Evolutionary conservation across 64 coral and sea anemone genomes (phyloP).

Genomic region (Orbicella faveolata): DNA sequence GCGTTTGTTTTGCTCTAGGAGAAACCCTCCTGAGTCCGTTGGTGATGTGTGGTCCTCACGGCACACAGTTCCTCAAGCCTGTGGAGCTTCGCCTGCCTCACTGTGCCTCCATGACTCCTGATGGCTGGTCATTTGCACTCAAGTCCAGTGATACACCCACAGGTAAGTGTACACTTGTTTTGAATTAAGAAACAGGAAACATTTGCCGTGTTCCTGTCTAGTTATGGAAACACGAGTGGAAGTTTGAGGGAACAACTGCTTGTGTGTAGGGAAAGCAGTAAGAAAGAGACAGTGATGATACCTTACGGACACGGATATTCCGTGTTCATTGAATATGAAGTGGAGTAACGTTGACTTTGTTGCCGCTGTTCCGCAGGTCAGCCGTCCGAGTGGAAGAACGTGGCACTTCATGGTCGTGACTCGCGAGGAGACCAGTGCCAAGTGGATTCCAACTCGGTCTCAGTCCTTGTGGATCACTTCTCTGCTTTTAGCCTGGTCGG

Average conservation of each 20-base stretch:
- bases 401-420: constrained; percentile 52
- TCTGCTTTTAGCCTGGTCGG: constrained; percentile 50
- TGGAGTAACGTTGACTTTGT: neutral
- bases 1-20: constrained; percentile 49
- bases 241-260: too few relatives aligned
- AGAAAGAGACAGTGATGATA: neutral
- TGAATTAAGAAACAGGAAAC: too few relatives aligned
- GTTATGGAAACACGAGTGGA: too few relatives aligned
- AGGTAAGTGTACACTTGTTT: constrained; percentile 25
- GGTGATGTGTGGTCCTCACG: constrained; percentile 99
- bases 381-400: constrained; percentile 56
- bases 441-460: constrained; percentile 64
- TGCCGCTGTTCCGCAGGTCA: constrained; percentile 29
- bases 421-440: constrained; percentile 45
- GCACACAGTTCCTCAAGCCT: constrained; percentile 91
- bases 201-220: too few relatives aligned
- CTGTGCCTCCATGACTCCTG: constrained; percentile 95
- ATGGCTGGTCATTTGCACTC: constrained; percentile 97
- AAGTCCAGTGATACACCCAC: constrained; percentile 93
- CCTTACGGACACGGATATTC: too few relatives aligned
- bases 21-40: constrained; percentile 95
- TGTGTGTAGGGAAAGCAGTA: neutral
- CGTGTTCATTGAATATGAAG: neutral
- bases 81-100: constrained; percentile 92
- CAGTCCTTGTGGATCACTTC: constrained; percentile 71